A percentile compares a stretch with the other conserved stretches of the same genome.
Evolutionary conservation across 2,888 invertebrate genomes (phyloP).

Genomic region (Mellilla xanthometata): DNA sequence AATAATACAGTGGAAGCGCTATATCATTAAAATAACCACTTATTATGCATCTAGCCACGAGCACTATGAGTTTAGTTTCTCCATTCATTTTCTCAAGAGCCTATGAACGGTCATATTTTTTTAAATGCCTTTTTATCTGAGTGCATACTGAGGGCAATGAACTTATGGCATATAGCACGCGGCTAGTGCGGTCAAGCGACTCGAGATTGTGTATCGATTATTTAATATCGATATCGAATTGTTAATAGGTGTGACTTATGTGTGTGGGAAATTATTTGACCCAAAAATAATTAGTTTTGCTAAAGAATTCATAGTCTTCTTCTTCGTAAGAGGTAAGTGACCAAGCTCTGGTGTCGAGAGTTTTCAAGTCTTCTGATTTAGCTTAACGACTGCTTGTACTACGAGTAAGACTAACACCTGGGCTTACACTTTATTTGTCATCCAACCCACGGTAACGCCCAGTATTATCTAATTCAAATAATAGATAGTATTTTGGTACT

Average conservation of each 20-base stretch:
- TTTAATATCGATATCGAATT: constrained; percentile 5
- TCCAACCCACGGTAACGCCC: no score
- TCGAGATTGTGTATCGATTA: constrained; percentile 24
- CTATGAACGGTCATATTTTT: constrained; percentile 11
- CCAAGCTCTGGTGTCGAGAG: no score
- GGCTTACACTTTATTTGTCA: no score
- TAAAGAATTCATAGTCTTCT: no score
- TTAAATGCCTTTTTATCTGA: constrained; percentile 43
- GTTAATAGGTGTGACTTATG: not conserved
- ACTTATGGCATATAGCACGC: constrained; percentile 70
- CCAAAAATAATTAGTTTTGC: no score
- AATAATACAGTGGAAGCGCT: constrained; percentile 6
- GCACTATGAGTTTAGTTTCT: constrained; percentile 10
- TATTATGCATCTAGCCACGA: constrained; percentile 15
- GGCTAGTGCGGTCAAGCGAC: constrained; percentile 40
- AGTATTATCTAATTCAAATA: no score
- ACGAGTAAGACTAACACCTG: no score
- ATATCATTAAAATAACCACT: constrained; percentile 19
- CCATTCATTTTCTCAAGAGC: constrained; percentile 25
- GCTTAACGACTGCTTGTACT: no score
- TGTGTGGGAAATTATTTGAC: constrained; percentile 3
- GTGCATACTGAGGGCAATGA: constrained; percentile 60
- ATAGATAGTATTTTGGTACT: no score
- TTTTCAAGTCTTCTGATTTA: no score
- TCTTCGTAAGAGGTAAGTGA: no score